These are phyloP conservation scores for Daphoenositta chrysoptera DNA, from an alignment of 2,113 vertebrate genomes.

Conservation along the genomic window DNA sequence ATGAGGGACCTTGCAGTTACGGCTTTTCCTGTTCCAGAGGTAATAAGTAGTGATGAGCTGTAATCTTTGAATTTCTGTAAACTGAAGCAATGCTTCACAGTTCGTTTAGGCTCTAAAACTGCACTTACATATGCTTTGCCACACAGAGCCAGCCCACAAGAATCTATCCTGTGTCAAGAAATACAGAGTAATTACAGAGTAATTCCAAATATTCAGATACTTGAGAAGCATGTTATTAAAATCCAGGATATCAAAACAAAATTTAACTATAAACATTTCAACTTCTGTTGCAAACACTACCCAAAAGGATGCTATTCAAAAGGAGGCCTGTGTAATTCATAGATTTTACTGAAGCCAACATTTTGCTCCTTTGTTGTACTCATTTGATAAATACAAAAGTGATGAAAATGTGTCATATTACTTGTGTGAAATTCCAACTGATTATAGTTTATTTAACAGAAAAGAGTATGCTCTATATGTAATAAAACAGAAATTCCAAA, in stretches of 20 bases:
- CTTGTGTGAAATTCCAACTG: slow-evolving; percentile 12
- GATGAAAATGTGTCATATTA: background rate
- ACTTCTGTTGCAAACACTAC: background rate
- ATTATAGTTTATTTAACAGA: background rate
- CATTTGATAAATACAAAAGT: background rate
- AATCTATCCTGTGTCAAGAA: background rate
- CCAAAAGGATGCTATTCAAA: background rate
- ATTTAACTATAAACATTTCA: background rate
- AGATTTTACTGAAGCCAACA: background rate
- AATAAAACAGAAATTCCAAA: slow-evolving; percentile 31
- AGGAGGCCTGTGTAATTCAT: background rate
- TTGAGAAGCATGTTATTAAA: background rate
- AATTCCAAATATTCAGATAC: background rate
- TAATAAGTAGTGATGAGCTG: background rate
- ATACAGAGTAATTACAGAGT: background rate
- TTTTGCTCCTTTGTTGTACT: background rate
- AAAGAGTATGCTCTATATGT: background rate
- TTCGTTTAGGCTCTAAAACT: background rate
- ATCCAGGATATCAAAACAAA: background rate
- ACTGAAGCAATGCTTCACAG: background rate
- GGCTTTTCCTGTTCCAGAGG: background rate
- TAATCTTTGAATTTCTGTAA: background rate
- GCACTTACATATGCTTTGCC: background rate
- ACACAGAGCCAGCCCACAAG: background rate
- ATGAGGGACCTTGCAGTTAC: background rate